Evolutionary conservation across 2,888 invertebrate species (phyloP).

Genomic region (Acleris cristana): DNA sequence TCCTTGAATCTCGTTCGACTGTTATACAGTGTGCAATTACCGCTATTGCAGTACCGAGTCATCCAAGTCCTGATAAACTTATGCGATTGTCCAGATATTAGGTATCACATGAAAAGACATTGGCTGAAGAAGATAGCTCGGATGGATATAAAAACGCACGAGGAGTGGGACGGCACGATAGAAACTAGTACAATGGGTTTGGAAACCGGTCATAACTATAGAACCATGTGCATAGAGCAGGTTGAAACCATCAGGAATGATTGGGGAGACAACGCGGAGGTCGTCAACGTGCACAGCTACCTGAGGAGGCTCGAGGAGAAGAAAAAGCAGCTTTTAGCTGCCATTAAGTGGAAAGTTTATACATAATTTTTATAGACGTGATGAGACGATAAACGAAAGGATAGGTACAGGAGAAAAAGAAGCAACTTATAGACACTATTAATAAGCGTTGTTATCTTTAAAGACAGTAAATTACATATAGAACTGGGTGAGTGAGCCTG

Average conservation of each 20-base stretch:
- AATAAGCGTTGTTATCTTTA: too few relatives aligned
- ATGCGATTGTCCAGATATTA: constrained; percentile 71
- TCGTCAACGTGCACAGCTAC: constrained; percentile 68
- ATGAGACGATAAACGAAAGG: too few relatives aligned
- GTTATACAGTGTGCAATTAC: constrained; percentile 54
- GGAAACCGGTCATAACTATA: constrained; percentile 68
- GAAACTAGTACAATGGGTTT: constrained; percentile 61
- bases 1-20: constrained; percentile 57
- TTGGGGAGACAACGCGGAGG: constrained; percentile 57
- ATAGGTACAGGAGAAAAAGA: too few relatives aligned
- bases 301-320: constrained; percentile 50
- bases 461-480: too few relatives aligned
- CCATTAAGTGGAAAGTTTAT: constrained; percentile 54
- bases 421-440: too few relatives aligned
- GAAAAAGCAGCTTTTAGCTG: constrained; percentile 59
- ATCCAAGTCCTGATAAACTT: constrained; percentile 72
- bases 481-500: too few relatives aligned
- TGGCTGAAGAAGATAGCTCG: constrained; percentile 55
- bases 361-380: neutral
- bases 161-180: constrained; percentile 69
- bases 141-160: constrained; percentile 59
- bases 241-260: constrained; percentile 68
- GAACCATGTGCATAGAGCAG: constrained; percentile 66
- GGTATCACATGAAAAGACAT: constrained; percentile 58
- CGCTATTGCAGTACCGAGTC: constrained; percentile 60